Conservation (phyloP, 2,113 vertebrate species). For the Platysteira castanea region DNA sequence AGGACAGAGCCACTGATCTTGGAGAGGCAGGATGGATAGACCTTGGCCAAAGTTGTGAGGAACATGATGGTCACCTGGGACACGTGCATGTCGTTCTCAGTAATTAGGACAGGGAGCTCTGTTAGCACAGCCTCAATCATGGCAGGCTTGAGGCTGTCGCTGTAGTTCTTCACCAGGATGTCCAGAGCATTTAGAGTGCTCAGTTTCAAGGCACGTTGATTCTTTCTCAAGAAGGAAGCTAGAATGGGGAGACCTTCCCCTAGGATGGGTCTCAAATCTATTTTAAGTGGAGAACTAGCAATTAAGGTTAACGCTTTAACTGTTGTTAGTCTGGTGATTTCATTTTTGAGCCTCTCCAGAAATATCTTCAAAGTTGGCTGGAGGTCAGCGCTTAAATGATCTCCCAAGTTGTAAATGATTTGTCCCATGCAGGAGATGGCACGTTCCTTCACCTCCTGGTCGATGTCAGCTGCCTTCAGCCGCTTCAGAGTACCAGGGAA, state of each 20-base stretch:
- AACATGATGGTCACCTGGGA: conserved; percentile 86
- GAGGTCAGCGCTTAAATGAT: conserved; percentile 80
- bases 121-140: conserved; percentile 78
- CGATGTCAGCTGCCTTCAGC: conserved; percentile 89
- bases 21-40: conserved; percentile 79
- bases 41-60: conserved; percentile 80
- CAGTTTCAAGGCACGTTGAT: conserved; percentile 85
- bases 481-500: conserved; percentile 80
- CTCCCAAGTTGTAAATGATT: conserved; percentile 83
- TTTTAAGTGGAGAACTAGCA: conserved; percentile 78
- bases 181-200: conserved; percentile 82
- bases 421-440: conserved; percentile 91
- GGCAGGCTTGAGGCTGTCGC: conserved; percentile 76
- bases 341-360: conserved; percentile 88
- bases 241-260: conserved; percentile 82
- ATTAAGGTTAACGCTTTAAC: conserved; percentile 84
- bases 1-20: conserved; percentile 79
- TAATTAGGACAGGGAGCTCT: conserved; percentile 84
- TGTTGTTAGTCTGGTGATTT: conserved; percentile 88
- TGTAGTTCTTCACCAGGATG: conserved; percentile 81
- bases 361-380: conserved; percentile 83
- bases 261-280: conserved; percentile 82
- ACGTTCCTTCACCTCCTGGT: conserved; percentile 95
- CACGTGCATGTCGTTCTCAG: conserved; percentile 89
- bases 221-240: conserved; percentile 90